Evolutionary conservation across 2,888 invertebrate genomes (phyloP).

Genomic region (Strigamia crassipes): DNA sequence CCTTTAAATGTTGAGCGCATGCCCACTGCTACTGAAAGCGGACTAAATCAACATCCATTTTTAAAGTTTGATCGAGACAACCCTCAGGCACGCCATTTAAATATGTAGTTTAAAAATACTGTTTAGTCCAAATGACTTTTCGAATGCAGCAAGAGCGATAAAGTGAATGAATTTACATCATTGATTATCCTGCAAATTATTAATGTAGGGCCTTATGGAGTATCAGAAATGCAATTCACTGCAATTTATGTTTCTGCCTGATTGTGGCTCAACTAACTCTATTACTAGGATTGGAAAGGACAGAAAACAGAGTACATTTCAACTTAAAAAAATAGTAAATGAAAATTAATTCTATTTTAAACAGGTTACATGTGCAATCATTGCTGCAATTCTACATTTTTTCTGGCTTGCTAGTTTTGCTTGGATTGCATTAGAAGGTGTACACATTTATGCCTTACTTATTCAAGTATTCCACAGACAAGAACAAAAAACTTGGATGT

Average conservation of each 20-base stretch:
- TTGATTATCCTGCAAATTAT: background rate
- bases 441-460: slow-evolving; percentile 51
- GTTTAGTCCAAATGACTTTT: too few species aligned
- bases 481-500: slow-evolving; percentile 49
- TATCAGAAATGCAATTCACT: slow-evolving; percentile 50
- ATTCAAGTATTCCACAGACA: slow-evolving; percentile 50
- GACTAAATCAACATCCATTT: too few species aligned
- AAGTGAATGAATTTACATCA: background rate
- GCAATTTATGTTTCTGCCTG: slow-evolving; percentile 50
- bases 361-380: slow-evolving; percentile 48
- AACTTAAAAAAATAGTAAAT: background rate
- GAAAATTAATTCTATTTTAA: background rate
- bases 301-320: slow-evolving; percentile 48
- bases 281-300: slow-evolving; percentile 50
- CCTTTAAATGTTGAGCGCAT: too few species aligned
- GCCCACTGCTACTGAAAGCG: too few species aligned
- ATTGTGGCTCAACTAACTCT: slow-evolving; percentile 49
- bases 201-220: slow-evolving; percentile 47
- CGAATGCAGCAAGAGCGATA: background rate
- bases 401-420: slow-evolving; percentile 51
- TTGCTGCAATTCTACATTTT: slow-evolving; percentile 51
- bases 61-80: too few species aligned
- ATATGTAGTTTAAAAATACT: too few species aligned
- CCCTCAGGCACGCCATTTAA: too few species aligned
- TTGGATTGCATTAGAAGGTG: slow-evolving; percentile 51